Percentiles rank a stretch among this genome's conserved stretches.
phyloP scores from a whole-genome alignment of 2,888 invertebrate species.

The Penaeus monodon region DNA sequence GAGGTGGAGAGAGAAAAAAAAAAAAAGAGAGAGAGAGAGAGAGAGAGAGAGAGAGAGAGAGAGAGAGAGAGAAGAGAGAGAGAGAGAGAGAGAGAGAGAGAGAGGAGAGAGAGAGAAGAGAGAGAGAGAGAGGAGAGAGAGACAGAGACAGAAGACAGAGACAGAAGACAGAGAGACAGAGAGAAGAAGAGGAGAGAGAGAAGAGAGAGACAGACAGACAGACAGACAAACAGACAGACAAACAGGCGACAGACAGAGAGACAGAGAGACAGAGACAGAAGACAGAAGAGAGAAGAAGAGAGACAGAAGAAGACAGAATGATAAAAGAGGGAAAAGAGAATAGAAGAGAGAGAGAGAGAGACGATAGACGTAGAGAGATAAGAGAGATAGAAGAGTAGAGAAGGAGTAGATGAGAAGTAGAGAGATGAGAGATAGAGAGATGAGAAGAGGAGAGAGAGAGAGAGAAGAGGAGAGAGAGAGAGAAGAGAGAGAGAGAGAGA shows the following conservation, averaged over 20 bases:
- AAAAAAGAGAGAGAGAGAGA: neutral
- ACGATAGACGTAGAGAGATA: neutral
- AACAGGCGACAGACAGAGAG: too few species aligned
- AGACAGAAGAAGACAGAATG: neutral
- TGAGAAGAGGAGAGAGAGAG: constrained; percentile 11
- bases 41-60: neutral
- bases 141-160: neutral
- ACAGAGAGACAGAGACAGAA: neutral
- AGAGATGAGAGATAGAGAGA: neutral
- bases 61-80: neutral
- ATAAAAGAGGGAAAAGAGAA: neutral
- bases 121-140: neutral
- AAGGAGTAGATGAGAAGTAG: neutral
- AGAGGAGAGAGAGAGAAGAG: neutral
- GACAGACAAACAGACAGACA: neutral
- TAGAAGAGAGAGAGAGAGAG: too few species aligned
- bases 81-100: neutral
- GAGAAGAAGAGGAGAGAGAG: neutral
- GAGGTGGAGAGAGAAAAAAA: neutral
- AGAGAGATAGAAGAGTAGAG: neutral
- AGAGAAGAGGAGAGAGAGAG: constrained; percentile 20
- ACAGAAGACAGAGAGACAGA: neutral
- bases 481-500: neutral
- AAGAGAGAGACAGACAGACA: neutral
- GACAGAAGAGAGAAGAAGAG: neutral